Evolutionary conservation across 2,888 invertebrate genomes (phyloP), one percentile per base, ranked within the genome.

Genomic region (Drosophila pseudotalamancana): DNA sequence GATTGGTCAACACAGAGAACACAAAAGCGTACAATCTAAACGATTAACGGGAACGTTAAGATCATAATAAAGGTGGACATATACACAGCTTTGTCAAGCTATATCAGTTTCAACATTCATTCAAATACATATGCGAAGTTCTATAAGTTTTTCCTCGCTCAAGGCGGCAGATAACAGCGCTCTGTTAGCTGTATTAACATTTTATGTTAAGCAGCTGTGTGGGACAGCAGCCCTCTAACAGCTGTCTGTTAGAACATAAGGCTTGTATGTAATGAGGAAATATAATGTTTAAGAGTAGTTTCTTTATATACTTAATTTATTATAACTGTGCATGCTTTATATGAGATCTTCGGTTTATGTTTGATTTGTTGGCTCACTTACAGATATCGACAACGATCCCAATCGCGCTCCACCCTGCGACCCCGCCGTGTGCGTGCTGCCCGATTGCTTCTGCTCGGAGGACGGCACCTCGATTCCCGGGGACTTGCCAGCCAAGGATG

Each of bases 361-460:
- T 23, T 19, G 2, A 1, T n/a, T 16, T n/a, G 9, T n/a, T 12
- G 27, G 1, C 6, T 12, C 3, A 35, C 14, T 3, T 9, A 1
- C 92, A 97, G 97, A 97, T 92, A 96, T 96, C 92, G 97, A 97
- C 92, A 97, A 96, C 91, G 97, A 98, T 92, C 97, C 97, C 12
- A 97, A 98, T 92, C 94, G 97, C 77, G 97, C 97, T 0, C 97
- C 97, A 50, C 95, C 96, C 14, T 98, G 97, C 90, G 97, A 97
- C 90, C 94, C 96, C 0, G 92, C 94, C 8, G 96, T 97, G 65
- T 98, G 97, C 90, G 95, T 95, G 25, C 93, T 97, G 70, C 98
- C 97, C 31, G 97, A 97, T 91, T 98, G 98, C 91, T 97, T 97
- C 95, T 98, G 97, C 90, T 97, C 97, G 8, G 97, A 97, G 91